Evolutionary conservation across 2,797 vertebrate genomes (phyloP), one percentile per base, ranked within the genome.

Genomic region (Sorex maritimensis): DNA sequence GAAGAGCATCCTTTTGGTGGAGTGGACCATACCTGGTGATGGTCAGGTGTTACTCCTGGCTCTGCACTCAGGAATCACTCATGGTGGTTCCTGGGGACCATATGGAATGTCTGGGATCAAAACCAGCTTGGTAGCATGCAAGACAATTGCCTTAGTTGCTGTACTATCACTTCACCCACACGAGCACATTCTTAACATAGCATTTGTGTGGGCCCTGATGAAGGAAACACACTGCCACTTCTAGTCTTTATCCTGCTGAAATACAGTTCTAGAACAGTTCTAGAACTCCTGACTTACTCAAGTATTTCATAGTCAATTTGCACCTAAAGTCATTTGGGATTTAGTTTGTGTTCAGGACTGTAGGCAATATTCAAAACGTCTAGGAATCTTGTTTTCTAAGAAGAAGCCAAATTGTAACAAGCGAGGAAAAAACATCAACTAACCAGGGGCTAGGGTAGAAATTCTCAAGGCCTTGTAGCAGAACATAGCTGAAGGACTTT

Each of bases 331-430:
- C 52, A 38, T 68, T 71, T 72, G 26, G 23, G 74, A 81, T 75
- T 74, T 44, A 34, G 26, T 74, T 75, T 79, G 19, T 4, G 21
- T 12, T 30, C 12, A 15, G 23, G 26, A 26, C 30, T 6, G 28
- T 6, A 80, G 46, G 44, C 13, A 80, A 5, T 17, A n/a, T n/a
- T 14, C 9, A 7, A 17, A n/a, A 49, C 24, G 73, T 61, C 8
- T 61, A 17, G 34, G 69, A 88, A 46, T 6, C 26, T 79, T 72
- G 30, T 79, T 67, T 74, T 55, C 55, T 67, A 44, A 95, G 52
- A 89, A 58, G 26, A 17, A 85, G 61, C 38, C 44, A 81, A n/a
- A 13, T 7, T 49, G 0, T 7, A 30, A 1, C 1, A 15, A 58
- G 21, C 58, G 52, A 77, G 11, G 46, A 81, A 13, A 44, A 12